Evolutionary conservation across 1,140 invertebrate species (phyloP).

Genomic region (Calephelis virginiensis): DNA sequence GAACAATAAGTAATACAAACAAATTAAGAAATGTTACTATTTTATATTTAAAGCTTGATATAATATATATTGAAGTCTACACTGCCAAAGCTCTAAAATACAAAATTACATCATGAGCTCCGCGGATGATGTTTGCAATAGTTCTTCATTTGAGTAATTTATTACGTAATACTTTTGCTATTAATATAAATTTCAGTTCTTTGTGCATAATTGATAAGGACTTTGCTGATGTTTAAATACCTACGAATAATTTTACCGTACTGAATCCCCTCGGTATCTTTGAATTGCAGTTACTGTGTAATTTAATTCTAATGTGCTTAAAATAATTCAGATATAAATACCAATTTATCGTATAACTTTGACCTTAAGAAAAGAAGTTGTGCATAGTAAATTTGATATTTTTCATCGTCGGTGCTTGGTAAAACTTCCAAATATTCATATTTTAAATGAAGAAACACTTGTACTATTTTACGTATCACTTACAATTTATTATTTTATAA

Average conservation of each 20-base stretch:
- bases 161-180: background rate
- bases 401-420: too few species aligned
- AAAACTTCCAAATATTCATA: too few species aligned
- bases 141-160: slow-evolving; percentile 9
- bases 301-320: background rate
- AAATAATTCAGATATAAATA: background rate
- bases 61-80: too few species aligned
- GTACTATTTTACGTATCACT: too few species aligned
- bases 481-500: too few species aligned
- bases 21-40: too few species aligned
- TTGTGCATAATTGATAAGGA: slow-evolving; percentile 9
- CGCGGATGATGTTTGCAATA: slow-evolving; percentile 8
- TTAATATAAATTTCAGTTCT: slow-evolving; percentile 10
- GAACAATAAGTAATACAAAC: too few species aligned
- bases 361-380: too few species aligned
- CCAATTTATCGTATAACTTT: too few species aligned
- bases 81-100: background rate
- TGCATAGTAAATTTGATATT: too few species aligned
- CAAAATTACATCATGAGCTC: background rate
- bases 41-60: too few species aligned
- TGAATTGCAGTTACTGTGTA: background rate
- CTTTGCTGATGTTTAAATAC: slow-evolving; percentile 1
- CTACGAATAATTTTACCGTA: slow-evolving; percentile 5
- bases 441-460: too few species aligned
- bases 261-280: background rate